Percentiles rank a stretch among this genome's conserved stretches.
These are phyloP conservation scores for Centropus bengalensis DNA, from an alignment of 2,113 vertebrate genomes.

Conservation along the genomic window DNA sequence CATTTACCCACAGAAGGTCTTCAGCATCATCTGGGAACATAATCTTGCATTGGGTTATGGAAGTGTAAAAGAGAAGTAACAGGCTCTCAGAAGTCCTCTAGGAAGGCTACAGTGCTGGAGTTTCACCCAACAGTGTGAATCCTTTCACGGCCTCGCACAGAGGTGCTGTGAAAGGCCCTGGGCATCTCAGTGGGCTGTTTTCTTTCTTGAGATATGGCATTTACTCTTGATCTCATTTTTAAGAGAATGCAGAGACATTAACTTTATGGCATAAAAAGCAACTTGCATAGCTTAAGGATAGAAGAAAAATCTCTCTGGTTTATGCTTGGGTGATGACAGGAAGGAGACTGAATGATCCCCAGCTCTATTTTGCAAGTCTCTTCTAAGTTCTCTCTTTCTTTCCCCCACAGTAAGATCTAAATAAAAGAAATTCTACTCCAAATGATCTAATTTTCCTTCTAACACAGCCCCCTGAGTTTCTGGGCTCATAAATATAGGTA, in stretches of 20 bases:
- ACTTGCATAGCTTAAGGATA: neutral
- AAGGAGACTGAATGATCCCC: neutral
- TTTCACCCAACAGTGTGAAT: neutral
- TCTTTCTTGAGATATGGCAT: neutral
- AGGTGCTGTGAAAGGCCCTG: neutral
- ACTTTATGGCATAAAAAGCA: neutral
- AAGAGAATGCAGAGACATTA: neutral
- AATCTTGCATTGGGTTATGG: neutral
- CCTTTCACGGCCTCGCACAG: neutral
- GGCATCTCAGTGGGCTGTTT: neutral
- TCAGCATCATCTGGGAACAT: rapidly evolving
- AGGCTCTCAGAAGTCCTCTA: neutral
- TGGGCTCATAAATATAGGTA: neutral
- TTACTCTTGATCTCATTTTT: neutral
- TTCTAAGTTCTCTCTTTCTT: neutral
- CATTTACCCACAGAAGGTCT: neutral
- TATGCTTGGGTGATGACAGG: neutral
- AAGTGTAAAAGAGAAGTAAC: neutral
- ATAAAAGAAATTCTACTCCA: neutral
- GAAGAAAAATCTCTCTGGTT: neutral
- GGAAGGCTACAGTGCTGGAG: neutral
- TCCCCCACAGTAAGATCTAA: neutral
- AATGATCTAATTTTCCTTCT: neutral
- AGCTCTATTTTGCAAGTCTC: neutral
- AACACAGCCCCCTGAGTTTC: neutral